Base-by-base conservation (phyloP, 2,888 invertebrate genomes). In the Aricia artaxerxes region DNA sequence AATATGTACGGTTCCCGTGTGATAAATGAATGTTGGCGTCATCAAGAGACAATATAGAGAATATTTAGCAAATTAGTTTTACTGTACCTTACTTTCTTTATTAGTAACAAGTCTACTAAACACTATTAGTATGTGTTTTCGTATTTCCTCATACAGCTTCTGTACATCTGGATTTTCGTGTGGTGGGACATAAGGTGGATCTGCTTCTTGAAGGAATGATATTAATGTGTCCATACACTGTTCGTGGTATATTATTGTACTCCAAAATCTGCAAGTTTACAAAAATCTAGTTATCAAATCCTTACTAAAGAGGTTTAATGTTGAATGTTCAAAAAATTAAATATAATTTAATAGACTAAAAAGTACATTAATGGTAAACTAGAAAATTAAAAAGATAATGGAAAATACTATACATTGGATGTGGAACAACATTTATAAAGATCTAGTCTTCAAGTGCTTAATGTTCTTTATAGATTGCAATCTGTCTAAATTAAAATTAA, bases 91-190 rank as follows among this genome's bases (percentile, higher is more conserved):
- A 24, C 97, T 97, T 88, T 98, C 97, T 84, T 96, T 97, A 88
- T 96, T 96, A 13, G 97, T 98, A 11, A 97, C 95, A 83, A 99
- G 95, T 85, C 98, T 95, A 83, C 97, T 95, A 85, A 97, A 96
- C 9, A 97, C 93, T 38, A 97, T 92, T 77, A 98, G 96, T 79
- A 97, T 95, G 78, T 95, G 94, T 81, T 96, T 94, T 69, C 97
- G 95, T 73, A 96, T 94, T 49, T 96, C 92, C 73, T 93, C 92
- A 81, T 96, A 96, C 7, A 96, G 81, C 35, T 88, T 88, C 80
- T 92, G 89, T 1, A 94, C 92, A 0, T 91, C 89, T 60, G 84
- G 86, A 79, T 90, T 89, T 4, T 92, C 89, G 73, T 94, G 90
- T 38, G 95, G 91, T 1, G 95, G 94, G 78, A 96, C 88, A 87